These are phyloP conservation scores for Leistus spinibarbis DNA, from an alignment of 2,888 invertebrate genomes.

Conservation along the genomic window DNA sequence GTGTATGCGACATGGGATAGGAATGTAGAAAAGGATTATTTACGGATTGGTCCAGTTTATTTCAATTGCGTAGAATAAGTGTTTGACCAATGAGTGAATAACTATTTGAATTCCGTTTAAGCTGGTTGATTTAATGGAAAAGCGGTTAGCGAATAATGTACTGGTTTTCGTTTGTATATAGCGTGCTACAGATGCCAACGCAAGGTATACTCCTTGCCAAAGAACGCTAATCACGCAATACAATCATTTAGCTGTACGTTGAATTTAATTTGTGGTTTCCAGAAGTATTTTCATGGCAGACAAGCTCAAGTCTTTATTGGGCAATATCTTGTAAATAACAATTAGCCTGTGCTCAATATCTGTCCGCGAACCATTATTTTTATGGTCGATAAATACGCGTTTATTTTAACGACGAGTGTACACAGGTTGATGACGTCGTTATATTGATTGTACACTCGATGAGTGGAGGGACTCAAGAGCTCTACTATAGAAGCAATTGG, in stretches of 20 bases:
- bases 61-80: too few species aligned
- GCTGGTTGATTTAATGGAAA: background rate
- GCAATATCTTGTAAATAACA: conserved; percentile 16
- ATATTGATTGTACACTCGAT: conserved; percentile 9
- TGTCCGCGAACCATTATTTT: conserved; percentile 20
- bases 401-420: conserved; percentile 16
- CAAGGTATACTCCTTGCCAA: conserved; percentile 29
- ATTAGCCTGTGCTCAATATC: conserved; percentile 15
- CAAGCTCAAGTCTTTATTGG: conserved; percentile 31
- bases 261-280: conserved; percentile 34
- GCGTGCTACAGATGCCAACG: conserved; percentile 21
- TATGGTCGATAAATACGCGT: conserved; percentile 18
- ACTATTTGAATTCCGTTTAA: background rate
- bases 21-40: too few species aligned
- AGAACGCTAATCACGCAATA: conserved; percentile 33
- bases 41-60: too few species aligned
- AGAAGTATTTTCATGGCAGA: conserved; percentile 29
- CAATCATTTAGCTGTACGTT: conserved; percentile 38
- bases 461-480: background rate
- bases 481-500: conserved; percentile 10
- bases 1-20: conserved; percentile 8
- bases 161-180: background rate
- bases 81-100: background rate
- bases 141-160: background rate
- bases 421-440: conserved; percentile 14